Evolutionary conservation across 2,113 vertebrate genomes (phyloP), one percentile per base, ranked within the genome.

Genomic region (Turnix velox): DNA sequence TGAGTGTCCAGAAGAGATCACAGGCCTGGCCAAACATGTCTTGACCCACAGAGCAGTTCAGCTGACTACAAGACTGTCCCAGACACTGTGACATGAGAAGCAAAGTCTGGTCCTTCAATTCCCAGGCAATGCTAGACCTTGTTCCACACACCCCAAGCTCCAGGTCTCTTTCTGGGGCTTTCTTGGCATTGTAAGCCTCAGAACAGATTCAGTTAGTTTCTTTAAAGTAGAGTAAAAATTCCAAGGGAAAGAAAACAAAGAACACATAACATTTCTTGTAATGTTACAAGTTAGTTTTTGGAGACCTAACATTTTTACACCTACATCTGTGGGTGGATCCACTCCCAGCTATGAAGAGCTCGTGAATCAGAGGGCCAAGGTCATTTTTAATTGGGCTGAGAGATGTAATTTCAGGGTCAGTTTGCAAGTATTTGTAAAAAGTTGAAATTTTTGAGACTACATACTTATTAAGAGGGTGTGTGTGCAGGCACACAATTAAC

Each of bases 401-500:
- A 81, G 66, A 62, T 31, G n/a, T n/a, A n/a, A 61, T 81, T 88
- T 75, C 48, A 72, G 76, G 37, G 48, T 39, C 28, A 65, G 37
- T 73, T 82, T 92, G 80, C 46, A 68, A 75, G 58, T 76, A 87
- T 94, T 65, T 80, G 61, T 68, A 46, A 40, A 40, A 95, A 78
- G 84, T 4, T 37, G 24, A 43, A 28, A 62, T 84, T 90, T 89
- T 48, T 59, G 69, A 83, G 65, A 13, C 84, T 73, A 35, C 1
- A 15, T 42, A 16, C 31, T 88, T 24, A 3, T 88, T 73, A 49
- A 65, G 30, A 94, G 88, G 88, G 93, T 63, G 93, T 86, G 78
- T 72, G 35, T 76, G 73, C 85, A 87, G 76, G 83, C 80, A 67
- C 83, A 88, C 90, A 92, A 79, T 59, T 90, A 91, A 82, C 74